Base-by-base conservation (phyloP, 1,140 invertebrate species). In the Chironomus striatipennis region DNA sequence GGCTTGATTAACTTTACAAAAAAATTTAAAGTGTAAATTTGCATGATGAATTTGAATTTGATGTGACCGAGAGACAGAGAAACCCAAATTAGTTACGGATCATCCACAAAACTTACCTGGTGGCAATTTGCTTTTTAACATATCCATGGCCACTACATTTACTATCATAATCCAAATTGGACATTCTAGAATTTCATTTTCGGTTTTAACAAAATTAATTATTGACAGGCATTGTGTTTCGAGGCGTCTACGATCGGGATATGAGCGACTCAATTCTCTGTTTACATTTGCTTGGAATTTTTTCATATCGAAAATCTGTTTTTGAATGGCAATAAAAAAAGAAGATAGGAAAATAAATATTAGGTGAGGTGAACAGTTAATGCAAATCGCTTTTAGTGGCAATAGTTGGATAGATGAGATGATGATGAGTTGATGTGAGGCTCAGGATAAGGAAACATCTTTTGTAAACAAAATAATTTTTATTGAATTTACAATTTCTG, bases 131-230 rank as follows among this genome's bases (percentile, higher is more conserved):
- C 91, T 92, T 84, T 97, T 97, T 78, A 97, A 87, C 95, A 97
- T 97, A 79, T 98, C 95, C 86, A 98, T 90, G 76, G 95, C 95
- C 75, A 98, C 95, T 12, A 98, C 92, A 81, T 98, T 98, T 82
- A 98, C 92, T 79, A 98, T 91, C 78, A 97, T 89, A 74, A 97
- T 92, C 96, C 95, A 98, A 74, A 96, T 92, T 47, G 95, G 95
- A 80, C 93, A 94, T 80, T 97, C 93, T 74, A 97, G 86, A 65
- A 96, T 84, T 78, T 97, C 93, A 8, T 84, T 81, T 79, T 95
- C 93, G 65, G 91, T 90, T 84, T 94, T 94, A 70, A 96, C 95
- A 83, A 97, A 94, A 67, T 91, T 90, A 43, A 97, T 89, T 73
- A 93, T 90, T 77, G 93, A 94, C 42, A 97, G 86, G 82, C 95